Percentiles rank a stretch among this genome's conserved stretches.
phyloP scores from a whole-genome alignment of 2,888 invertebrate species.

The Peribatodes rhomboidaria region DNA sequence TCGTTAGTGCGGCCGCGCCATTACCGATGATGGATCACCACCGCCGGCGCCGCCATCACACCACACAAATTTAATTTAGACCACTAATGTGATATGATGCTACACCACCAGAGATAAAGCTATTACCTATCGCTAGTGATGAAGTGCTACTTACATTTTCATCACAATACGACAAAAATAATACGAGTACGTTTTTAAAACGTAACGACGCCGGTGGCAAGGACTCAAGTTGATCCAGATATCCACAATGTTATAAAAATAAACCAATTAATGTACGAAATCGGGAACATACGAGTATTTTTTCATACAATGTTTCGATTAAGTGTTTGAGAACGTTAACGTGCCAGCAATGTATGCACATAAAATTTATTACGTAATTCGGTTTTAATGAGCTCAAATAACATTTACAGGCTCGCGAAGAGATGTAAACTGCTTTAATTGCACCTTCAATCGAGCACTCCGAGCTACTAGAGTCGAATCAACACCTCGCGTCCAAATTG shows the following conservation, averaged over 20 bases:
- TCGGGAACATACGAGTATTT: conserved; percentile 23
- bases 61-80: conserved; percentile 84
- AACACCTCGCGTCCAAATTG: conserved; percentile 70
- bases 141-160: conserved; percentile 35
- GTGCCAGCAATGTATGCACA: conserved; percentile 68
- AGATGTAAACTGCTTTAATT: conserved; percentile 80
- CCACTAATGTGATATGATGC: conserved; percentile 70
- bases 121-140: conserved; percentile 51
- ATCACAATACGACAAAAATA: not conserved
- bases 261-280: conserved; percentile 4
- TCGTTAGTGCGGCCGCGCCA: conserved; percentile 77
- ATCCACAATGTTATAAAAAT: conserved; percentile 12
- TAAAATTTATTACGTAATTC: conserved; percentile 80
- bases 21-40: conserved; percentile 82
- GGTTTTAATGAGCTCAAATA: conserved; percentile 78
- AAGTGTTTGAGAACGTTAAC: conserved; percentile 68
- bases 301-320: conserved; percentile 67
- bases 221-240: conserved; percentile 6
- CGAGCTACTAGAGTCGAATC: conserved; percentile 66
- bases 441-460: conserved; percentile 64
- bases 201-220: conserved; percentile 9
- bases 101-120: conserved; percentile 61
- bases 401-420: conserved; percentile 80
- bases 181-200: not conserved
- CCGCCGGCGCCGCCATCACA: conserved; percentile 67